phyloP scores from a whole-genome alignment of 1,140 invertebrate species.

The Neodiprion lecontei region DNA sequence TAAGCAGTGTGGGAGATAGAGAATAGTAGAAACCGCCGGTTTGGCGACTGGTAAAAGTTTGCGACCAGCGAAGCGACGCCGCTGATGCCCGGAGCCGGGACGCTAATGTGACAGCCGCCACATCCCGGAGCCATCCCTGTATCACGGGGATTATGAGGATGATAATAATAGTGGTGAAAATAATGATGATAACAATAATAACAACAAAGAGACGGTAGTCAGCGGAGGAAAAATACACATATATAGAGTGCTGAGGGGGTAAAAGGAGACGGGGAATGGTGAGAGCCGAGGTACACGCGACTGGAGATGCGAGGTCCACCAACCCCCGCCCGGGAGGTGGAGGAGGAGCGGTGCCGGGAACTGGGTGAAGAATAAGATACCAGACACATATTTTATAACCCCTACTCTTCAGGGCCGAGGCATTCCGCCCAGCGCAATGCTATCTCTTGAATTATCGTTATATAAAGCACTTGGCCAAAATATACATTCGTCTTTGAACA shows the following conservation, averaged over 20 bases:
- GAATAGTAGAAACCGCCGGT: neutral
- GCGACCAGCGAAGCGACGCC: constrained; percentile 43
- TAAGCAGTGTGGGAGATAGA: no score
- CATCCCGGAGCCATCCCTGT: constrained; percentile 47
- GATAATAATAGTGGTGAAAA: constrained; percentile 52
- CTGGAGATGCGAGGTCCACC: constrained; percentile 25
- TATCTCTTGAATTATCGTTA: constrained; percentile 50
- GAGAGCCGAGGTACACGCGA: constrained; percentile 4
- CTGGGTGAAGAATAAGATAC: constrained; percentile 61
- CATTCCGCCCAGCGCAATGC: constrained; percentile 31
- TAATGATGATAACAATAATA: neutral
- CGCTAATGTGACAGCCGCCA: constrained; percentile 56
- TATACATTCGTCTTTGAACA: constrained; percentile 38
- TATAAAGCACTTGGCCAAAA: constrained; percentile 51
- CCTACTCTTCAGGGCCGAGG: constrained; percentile 40
- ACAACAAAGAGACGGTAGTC: constrained; percentile 28
- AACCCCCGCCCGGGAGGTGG: neutral
- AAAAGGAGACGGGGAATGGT: constrained; percentile 21
- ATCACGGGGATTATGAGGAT: constrained; percentile 25
- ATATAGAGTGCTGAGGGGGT: constrained; percentile 21
- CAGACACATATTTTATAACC: constrained; percentile 57
- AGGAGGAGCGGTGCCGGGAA: constrained; percentile 27
- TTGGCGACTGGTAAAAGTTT: constrained; percentile 4
- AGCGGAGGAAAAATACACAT: constrained; percentile 17
- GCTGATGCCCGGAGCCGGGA: constrained; percentile 43